phyloP scores from a whole-genome alignment of 2,888 invertebrate species.

The Scelioninae gen. 2 region DNA sequence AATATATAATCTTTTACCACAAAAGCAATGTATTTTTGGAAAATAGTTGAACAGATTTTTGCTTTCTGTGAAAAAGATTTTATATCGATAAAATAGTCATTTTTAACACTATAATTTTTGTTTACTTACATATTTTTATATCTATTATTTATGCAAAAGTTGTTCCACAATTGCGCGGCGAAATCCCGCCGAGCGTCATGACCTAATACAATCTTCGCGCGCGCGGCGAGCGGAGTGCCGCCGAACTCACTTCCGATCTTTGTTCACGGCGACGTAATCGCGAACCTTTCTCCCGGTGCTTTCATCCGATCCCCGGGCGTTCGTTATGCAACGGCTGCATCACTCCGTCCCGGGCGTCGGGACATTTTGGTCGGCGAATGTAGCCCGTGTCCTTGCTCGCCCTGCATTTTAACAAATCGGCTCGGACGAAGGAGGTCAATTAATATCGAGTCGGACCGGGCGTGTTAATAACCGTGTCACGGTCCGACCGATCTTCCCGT shows the following conservation, averaged over 20 bases:
- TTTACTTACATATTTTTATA: no score
- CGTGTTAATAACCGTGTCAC: conserved; percentile 24
- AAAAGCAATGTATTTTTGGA: background rate
- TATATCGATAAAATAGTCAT: no score
- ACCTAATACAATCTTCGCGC: conserved; percentile 65
- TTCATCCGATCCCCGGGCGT: conserved; percentile 60
- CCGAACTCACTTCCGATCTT: conserved; percentile 64
- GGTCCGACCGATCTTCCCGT: background rate
- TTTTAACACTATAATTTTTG: no score
- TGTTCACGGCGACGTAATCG: conserved; percentile 70
- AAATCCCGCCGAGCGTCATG: conserved; percentile 60
- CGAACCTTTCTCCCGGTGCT: conserved; percentile 67
- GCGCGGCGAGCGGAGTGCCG: conserved; percentile 64
- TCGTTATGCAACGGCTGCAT: conserved; percentile 60
- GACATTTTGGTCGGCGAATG: conserved; percentile 23
- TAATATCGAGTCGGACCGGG: conserved; percentile 11
- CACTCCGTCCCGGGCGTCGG: conserved; percentile 53
- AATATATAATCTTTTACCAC: no score
- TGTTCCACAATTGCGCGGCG: no score
- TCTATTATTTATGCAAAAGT: no score
- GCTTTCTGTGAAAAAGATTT: no score
- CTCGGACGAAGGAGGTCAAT: conserved; percentile 32
- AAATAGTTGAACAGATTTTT: no score
- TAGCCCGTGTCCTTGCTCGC: conserved; percentile 56
- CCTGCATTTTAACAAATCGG: conserved; percentile 42